Evolutionary conservation across 2,113 vertebrate genomes (phyloP), one percentile per base, ranked within the genome.

Genomic region (Pseudorectes ferrugineus): DNA sequence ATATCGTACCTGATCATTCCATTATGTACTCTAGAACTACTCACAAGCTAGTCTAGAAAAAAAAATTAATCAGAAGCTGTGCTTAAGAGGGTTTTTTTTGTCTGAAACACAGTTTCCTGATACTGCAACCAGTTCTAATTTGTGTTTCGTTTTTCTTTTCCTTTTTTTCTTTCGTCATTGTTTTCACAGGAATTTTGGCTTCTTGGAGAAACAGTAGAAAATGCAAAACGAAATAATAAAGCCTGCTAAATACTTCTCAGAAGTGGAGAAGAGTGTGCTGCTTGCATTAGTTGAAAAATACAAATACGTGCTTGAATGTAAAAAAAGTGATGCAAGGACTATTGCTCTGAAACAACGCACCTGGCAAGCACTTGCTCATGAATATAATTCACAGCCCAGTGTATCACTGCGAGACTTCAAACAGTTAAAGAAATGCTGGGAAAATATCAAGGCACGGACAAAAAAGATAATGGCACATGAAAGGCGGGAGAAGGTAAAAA

Each of bases 211-310:
- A 94, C 13, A 48, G 78, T 97, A 97, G 97, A 98, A 98, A 98
- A 98, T 98, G 98, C 98, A 98, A 98, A 98, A 98, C 97, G 98
- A 98, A 98, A 98, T 98, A 55, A 98, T 98, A 97, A 98, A 98
- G 91, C 98, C 98, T 94, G 98, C 98, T 93, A 98, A 98, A 93
- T 98, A 98, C 96, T 98, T 98, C 97, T 98, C 98, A 22, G 98
- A 98, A 90, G 97, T 98, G 96, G 98, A 98, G 91, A 98, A 98
- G 95, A 98, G 98, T 33, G 98, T 98, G 92, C 93, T 98, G 92
- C 97, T 98, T 77, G 98, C 98, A 8, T 95, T 98, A 74, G 98
- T 98, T 43, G 98, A 98, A 83, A 98, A 98, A 88, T 98, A 98
- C 90, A 98, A 98, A 86, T 98, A 98, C 14, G 98, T 98, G 42